These are phyloP conservation scores for Albula glossodonta DNA, from an alignment of 2,113 vertebrate genomes.

Conservation along the genomic window DNA sequence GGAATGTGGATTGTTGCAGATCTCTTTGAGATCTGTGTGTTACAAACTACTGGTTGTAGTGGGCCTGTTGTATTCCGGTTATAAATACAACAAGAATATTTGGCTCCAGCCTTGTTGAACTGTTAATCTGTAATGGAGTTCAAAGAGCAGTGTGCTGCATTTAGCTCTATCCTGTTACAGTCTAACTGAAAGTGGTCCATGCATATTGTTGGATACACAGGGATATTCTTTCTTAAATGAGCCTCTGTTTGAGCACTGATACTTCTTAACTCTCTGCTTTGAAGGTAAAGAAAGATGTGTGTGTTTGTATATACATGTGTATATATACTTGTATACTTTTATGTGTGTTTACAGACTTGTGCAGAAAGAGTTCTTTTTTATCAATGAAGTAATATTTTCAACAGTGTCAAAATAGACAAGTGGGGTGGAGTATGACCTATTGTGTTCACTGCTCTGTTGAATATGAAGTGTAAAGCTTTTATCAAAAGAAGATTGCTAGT, in stretches of 20 bases:
- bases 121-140: slow-evolving; percentile 36
- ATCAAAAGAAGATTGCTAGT: too few relatives aligned
- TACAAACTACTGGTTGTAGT: neutral
- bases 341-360: neutral
- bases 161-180: neutral
- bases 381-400: too few relatives aligned
- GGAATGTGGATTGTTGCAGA: neutral
- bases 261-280: neutral
- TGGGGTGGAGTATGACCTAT: neutral
- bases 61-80: neutral
- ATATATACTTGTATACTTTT: neutral
- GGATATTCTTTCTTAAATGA: neutral
- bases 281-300: slow-evolving; percentile 10
- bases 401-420: too few relatives aligned
- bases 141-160: slow-evolving; percentile 31
- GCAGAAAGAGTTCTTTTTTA: too few relatives aligned
- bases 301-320: neutral
- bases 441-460: neutral
- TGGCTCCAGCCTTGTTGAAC: neutral
- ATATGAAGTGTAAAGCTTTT: neutral
- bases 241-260: neutral
- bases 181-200: neutral
- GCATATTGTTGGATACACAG: slow-evolving; percentile 14
- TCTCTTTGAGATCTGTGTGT: too few relatives aligned
- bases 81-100: neutral